A percentile compares a stretch with the other conserved stretches of the same genome.
Conservation (phyloP, 2,113 vertebrate species). For the Odocoileus hemionus region DNA sequence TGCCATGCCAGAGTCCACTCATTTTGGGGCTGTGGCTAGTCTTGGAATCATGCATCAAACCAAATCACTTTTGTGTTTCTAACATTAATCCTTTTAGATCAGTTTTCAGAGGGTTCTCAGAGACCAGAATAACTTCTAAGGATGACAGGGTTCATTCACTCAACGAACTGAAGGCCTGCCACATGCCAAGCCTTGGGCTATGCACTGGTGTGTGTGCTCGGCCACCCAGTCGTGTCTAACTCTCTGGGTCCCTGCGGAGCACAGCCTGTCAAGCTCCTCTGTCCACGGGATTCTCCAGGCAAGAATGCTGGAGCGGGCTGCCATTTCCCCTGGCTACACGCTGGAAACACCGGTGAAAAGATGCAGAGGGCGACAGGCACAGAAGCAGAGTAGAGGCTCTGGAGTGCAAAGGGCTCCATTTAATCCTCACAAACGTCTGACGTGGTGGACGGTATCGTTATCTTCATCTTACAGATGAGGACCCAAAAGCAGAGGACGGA, state of each 20-base stretch:
- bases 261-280: neutral
- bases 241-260: neutral
- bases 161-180: rapidly evolving
- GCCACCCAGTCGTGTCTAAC: neutral
- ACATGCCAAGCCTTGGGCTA: rapidly evolving
- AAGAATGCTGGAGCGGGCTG: neutral
- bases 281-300: neutral
- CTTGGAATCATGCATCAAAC: rapidly evolving
- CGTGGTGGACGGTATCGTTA: rapidly evolving
- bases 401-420: neutral
- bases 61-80: neutral
- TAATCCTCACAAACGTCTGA: neutral
- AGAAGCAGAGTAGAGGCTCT: rapidly evolving
- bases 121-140: neutral
- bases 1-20: neutral
- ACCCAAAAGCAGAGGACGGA: neutral
- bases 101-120: neutral
- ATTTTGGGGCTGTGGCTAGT: neutral
- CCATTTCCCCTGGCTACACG: neutral
- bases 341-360: too few relatives aligned
- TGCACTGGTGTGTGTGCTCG: neutral
- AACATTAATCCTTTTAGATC: neutral
- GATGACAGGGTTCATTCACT: rapidly evolving
- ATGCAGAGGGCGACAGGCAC: rapidly evolving
- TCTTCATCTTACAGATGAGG: neutral